Percentiles rank a stretch among this genome's conserved stretches.
phyloP scores from a whole-genome alignment of 2,113 vertebrate genomes.

The Pelusios castaneus region DNA sequence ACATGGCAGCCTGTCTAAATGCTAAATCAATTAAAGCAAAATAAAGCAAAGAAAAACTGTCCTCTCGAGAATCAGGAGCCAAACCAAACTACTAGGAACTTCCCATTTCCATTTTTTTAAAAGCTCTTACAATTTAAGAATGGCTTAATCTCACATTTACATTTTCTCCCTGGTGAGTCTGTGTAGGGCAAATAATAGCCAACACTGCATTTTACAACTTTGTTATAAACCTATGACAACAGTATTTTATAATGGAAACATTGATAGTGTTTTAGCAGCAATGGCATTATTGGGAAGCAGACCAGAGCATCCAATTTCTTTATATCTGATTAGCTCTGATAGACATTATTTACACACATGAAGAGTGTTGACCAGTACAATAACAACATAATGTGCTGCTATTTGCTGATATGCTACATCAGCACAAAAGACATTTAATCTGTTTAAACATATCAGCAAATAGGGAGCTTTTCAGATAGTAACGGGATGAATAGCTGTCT shows the following conservation, averaged over 20 bases:
- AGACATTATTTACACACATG: background rate
- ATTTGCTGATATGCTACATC: background rate
- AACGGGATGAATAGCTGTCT: conserved; percentile 40
- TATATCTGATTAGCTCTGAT: conserved; percentile 1
- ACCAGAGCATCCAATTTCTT: background rate
- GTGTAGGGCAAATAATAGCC: background rate
- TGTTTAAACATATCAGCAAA: conserved; percentile 17
- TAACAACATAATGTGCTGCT: background rate
- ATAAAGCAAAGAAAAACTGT: background rate
- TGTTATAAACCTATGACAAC: background rate
- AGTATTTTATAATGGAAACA: background rate
- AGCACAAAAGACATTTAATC: conserved; percentile 37
- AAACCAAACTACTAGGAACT: background rate
- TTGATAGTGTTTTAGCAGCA: background rate
- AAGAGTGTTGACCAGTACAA: accelerated
- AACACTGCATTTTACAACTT: conserved; percentile 12
- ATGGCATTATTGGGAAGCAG: background rate
- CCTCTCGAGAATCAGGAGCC: background rate
- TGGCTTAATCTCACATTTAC: background rate
- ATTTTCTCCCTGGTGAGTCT: background rate
- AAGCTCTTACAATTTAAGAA: background rate
- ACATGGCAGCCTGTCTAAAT: background rate
- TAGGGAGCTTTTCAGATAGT: conserved; percentile 40
- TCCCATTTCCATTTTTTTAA: background rate
- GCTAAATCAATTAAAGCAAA: background rate